Evolutionary conservation across 2,888 invertebrate genomes (phyloP), one percentile per base, ranked within the genome.

Genomic region (Nephrotoma guestfalica): DNA sequence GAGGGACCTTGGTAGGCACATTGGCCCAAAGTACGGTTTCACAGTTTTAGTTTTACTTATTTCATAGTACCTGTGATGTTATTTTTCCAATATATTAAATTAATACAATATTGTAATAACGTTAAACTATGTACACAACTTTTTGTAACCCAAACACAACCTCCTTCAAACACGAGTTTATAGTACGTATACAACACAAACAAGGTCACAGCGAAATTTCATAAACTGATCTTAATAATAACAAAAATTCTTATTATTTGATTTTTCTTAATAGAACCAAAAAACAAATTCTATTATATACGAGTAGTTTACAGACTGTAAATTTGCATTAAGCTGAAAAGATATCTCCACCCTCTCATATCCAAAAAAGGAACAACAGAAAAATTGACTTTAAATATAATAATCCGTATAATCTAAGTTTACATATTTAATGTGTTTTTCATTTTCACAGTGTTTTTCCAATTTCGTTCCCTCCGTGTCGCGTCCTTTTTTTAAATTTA

Each of bases 361-460:
- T 4, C 43, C 1, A 43, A 41, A 11, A 84, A 84, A 41, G 47
- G 47, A 15, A 41, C 41, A 84, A 84, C 71, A 71, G 71, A 43
- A 85, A 85, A 85, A 85, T 85, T 85, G 85, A 85, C 85, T 85
- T 18, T 41, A 43, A 85, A 85, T 43, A 30, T 85, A 71, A 71
- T 71, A 85, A 85, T 85, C 85, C 85, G 6, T 85, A 18, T 85
- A 85, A 85, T 85, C 85, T 85, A 85, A 85, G 18, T 85, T 85
- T 85, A 85, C 85, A 85, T 85, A 85, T 43, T 85, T 43, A 85
- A 85, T 85, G 85, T 85, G 43, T 85, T 41, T 85, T 85, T 85
- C 84, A 84, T 84, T 84, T 84, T 84, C 84, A 41, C 84, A 30
- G 71, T 71, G 18, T 71, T 30, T 71, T 71, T 71, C 71, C 71